phyloP scores from a whole-genome alignment of 2,113 vertebrate species.

The Ranitomeya imitator region DNA sequence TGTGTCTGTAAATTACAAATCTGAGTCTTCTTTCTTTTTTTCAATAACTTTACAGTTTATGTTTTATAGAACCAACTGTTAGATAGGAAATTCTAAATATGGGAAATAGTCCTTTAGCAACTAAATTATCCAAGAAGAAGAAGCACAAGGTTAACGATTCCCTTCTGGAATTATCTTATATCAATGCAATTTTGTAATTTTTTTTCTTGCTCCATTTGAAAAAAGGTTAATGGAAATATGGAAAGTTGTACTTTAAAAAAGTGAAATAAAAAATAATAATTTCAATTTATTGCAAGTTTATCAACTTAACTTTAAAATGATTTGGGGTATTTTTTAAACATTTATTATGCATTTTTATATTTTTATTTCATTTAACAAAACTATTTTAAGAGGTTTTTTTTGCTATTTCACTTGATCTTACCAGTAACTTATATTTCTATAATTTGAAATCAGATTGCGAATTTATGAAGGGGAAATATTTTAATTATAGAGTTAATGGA shows the following conservation, averaged over 20 bases:
- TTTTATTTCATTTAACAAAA: no score
- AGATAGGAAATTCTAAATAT: slow-evolving; percentile 32
- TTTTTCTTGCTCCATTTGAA: background rate
- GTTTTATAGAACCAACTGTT: slow-evolving; percentile 33
- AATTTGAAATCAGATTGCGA: background rate
- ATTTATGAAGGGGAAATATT: background rate
- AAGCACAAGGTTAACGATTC: slow-evolving; percentile 51
- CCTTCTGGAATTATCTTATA: slow-evolving; percentile 15
- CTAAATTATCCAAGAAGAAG: slow-evolving; percentile 46
- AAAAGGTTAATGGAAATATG: background rate
- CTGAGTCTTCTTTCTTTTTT: background rate
- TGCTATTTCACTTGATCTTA: no score
- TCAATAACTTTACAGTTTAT: slow-evolving; percentile 24
- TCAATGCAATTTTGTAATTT: slow-evolving; percentile 32
- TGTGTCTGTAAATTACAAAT: background rate
- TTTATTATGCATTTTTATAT: no score
- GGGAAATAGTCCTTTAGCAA: slow-evolving; percentile 35
- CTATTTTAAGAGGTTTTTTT: no score
- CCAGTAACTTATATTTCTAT: background rate
- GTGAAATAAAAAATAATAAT: no score
- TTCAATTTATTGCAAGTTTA: no score
- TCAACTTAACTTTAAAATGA: background rate
- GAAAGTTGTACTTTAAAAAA: background rate
- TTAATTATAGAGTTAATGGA: no score
- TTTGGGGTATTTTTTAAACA: no score